Conservation (phyloP, 2,113 vertebrate genomes). For the Alouatta palliata region DNA sequence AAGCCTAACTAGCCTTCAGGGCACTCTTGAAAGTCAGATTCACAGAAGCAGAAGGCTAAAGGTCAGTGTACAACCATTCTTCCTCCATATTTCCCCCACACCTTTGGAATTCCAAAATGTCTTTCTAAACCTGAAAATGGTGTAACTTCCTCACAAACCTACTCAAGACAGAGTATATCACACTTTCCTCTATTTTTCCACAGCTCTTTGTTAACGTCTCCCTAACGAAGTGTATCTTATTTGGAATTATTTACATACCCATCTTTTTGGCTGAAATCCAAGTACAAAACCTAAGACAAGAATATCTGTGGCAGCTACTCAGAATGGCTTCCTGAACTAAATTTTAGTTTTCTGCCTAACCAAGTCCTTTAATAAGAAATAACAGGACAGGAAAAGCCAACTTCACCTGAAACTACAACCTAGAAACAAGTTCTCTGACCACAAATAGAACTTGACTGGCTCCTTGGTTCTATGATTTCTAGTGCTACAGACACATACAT, state of each 20-base stretch:
- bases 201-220: neutral
- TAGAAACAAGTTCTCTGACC: neutral
- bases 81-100: neutral
- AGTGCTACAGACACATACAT: neutral
- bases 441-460: neutral
- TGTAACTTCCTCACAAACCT: neutral
- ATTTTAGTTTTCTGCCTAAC: constrained; percentile 27
- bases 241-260: neutral
- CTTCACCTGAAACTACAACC: neutral
- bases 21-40: neutral
- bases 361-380: neutral
- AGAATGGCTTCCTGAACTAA: neutral
- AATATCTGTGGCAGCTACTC: neutral
- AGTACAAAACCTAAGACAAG: neutral
- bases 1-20: neutral
- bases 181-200: neutral
- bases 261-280: neutral
- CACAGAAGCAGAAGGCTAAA: neutral
- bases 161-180: neutral
- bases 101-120: neutral
- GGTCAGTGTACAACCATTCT: neutral
- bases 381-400: neutral
- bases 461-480: neutral
- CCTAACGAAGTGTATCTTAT: neutral
- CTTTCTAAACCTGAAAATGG: neutral